Conservation (phyloP, 92 coral and sea anemone species). For the Epizoanthus ramosus region DNA sequence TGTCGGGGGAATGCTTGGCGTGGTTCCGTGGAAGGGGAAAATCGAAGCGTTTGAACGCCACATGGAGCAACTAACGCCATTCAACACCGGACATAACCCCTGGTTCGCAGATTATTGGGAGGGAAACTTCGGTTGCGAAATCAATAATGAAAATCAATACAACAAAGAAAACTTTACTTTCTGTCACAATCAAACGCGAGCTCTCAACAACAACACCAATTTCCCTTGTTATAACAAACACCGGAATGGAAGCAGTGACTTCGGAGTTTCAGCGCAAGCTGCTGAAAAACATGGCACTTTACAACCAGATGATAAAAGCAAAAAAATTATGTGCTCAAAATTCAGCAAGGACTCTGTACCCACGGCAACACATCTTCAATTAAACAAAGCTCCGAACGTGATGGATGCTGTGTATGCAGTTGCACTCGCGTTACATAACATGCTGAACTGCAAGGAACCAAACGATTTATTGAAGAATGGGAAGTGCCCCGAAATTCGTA, state of each 20-base stretch:
- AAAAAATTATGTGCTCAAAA: constrained; percentile 35
- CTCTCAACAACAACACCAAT: background rate
- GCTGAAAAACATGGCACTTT: too few relatives aligned
- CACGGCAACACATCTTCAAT: constrained; percentile 64
- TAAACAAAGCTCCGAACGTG: constrained; percentile 89
- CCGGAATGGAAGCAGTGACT: background rate
- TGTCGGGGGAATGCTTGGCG: constrained; percentile 88
- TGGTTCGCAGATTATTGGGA: constrained; percentile 90
- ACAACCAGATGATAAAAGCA: background rate
- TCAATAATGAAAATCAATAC: background rate
- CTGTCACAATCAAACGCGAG: background rate
- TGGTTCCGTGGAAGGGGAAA: constrained; percentile 78
- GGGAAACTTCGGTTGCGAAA: constrained; percentile 68
- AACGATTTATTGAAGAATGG: constrained; percentile 31
- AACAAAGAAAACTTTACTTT: background rate
- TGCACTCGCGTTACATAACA: constrained; percentile 65
- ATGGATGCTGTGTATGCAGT: constrained; percentile 96
- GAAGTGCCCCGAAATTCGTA: constrained; percentile 45
- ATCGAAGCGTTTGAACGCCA: constrained; percentile 68
- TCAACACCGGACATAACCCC: constrained; percentile 69
- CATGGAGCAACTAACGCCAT: constrained; percentile 70
- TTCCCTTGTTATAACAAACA: background rate
- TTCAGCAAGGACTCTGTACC: constrained; percentile 33
- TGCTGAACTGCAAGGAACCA: constrained; percentile 64
- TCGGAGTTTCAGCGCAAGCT: background rate